A percentile compares a stretch with the other conserved stretches of the same genome.
Evolutionary conservation across 2,888 invertebrate genomes (phyloP).

Genomic region (Keiferia lycopersicella): DNA sequence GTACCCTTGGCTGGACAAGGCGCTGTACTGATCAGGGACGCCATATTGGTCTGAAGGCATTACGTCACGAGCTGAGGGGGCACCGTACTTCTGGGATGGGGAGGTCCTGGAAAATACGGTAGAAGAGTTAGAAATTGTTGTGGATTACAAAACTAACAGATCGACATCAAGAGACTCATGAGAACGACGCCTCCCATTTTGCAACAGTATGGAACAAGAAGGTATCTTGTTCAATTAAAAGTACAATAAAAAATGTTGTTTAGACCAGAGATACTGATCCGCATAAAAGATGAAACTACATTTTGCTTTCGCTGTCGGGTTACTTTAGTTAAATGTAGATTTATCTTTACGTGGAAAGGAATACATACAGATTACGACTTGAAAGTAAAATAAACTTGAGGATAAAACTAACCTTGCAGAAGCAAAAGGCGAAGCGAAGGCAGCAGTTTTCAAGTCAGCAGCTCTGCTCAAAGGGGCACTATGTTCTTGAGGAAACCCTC

Average conservation of each 20-base stretch:
- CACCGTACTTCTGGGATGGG: slow-evolving; percentile 57
- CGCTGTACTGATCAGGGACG: slow-evolving; percentile 74
- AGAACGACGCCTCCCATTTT: too few species aligned
- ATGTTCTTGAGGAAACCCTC: slow-evolving; percentile 64
- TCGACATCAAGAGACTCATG: too few species aligned
- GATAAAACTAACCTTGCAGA: slow-evolving; percentile 50
- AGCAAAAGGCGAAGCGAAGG: slow-evolving; percentile 59
- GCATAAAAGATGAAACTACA: too few species aligned
- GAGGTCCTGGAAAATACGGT: slow-evolving; percentile 44
- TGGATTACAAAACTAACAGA: too few species aligned
- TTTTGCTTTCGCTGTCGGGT: too few species aligned
- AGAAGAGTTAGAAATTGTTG: background rate
- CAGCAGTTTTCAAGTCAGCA: slow-evolving; percentile 58
- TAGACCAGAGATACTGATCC: too few species aligned
- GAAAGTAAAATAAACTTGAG: background rate
- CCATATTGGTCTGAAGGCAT: slow-evolving; percentile 71
- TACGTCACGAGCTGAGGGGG: slow-evolving; percentile 50
- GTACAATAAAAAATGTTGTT: too few species aligned
- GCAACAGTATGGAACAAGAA: too few species aligned
- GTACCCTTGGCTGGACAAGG: slow-evolving; percentile 57
- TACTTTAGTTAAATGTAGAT: too few species aligned
- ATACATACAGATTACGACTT: too few species aligned
- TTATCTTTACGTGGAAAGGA: too few species aligned
- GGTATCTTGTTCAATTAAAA: too few species aligned
- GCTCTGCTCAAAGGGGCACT: slow-evolving; percentile 62